Conservation (phyloP, 1,140 invertebrate genomes). For the fruit fly (Drosophila melanogaster) region Release_6_plus_ISO1_MT NC_004354.4:1870001-1870500, state of each 20-base stretch:
- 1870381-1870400: slow-evolving; percentile 70
- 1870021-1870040: slow-evolving; percentile 13
- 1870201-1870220: slow-evolving; percentile 80
- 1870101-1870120: slow-evolving; percentile 62
- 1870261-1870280: slow-evolving; percentile 61
- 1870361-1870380: slow-evolving; percentile 75
- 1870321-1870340: slow-evolving; percentile 35
- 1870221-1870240: slow-evolving; percentile 75
- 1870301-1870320: slow-evolving; percentile 73
- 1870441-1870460: slow-evolving; percentile 82
- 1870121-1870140: slow-evolving; percentile 75
- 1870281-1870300: slow-evolving; percentile 52
- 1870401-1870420: slow-evolving; percentile 26
- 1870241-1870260: slow-evolving; percentile 59
- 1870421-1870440: slow-evolving; percentile 50
- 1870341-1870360: slow-evolving; percentile 68
- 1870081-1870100: slow-evolving; percentile 38
- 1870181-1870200: slow-evolving; percentile 54
- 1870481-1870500: slow-evolving; percentile 77
- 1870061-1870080: background rate
- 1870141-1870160: slow-evolving; percentile 65
- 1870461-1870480: slow-evolving; percentile 78
- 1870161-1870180: slow-evolving; percentile 64
- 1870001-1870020: slow-evolving; percentile 38
- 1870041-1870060: background rate